These are phyloP conservation scores for Noctua fimbriata DNA, from an alignment of 2,888 invertebrate species.

Conservation along the genomic window DNA sequence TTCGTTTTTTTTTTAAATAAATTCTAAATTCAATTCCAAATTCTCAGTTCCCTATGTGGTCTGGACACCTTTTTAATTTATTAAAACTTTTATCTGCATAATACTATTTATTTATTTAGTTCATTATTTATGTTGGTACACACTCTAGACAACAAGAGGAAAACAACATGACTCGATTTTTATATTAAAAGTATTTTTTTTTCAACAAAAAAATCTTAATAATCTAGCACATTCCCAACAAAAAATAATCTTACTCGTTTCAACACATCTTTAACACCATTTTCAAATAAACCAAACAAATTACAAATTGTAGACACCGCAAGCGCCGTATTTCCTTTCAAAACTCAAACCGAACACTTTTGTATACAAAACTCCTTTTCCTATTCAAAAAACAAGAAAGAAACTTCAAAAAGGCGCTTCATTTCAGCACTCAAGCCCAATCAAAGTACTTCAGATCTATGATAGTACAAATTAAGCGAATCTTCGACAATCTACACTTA, in stretches of 20 bases:
- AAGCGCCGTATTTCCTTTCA: slow-evolving; percentile 4
- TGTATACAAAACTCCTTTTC: slow-evolving; percentile 26
- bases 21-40: background rate
- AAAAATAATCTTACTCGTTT: background rate
- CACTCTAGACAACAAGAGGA: background rate
- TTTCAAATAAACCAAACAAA: background rate
- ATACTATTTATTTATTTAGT: background rate
- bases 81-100: background rate
- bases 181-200: too few species aligned
- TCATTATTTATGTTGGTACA: background rate
- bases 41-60: background rate
- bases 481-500: slow-evolving; percentile 68
- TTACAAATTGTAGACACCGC: background rate
- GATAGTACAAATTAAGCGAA: slow-evolving; percentile 66
- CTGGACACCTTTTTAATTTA: background rate
- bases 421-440: slow-evolving; percentile 36
- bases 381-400: slow-evolving; percentile 14
- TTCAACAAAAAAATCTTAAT: too few species aligned
- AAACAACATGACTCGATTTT: too few species aligned
- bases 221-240: background rate
- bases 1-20: background rate
- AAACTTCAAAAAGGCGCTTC: slow-evolving; percentile 52
- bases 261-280: background rate
- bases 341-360: slow-evolving; percentile 13
- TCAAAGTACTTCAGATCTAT: slow-evolving; percentile 48